Evolutionary conservation across 2,113 vertebrate species (phyloP).

Genomic region (Ophthalmolycus amberensis): DNA sequence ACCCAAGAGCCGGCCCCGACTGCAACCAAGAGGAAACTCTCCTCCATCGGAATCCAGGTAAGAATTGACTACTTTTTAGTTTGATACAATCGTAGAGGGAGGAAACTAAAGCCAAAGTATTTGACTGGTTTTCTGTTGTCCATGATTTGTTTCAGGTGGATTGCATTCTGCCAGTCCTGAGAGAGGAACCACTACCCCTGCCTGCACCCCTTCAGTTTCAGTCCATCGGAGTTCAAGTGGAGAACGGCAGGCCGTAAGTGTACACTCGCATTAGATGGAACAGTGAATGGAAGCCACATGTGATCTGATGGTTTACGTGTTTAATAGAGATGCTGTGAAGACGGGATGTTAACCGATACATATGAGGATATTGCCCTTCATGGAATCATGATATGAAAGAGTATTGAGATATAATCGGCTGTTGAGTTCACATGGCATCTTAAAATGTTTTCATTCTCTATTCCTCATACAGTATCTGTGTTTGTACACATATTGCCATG

Average conservation of each 20-base stretch:
- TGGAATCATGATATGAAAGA: background rate
- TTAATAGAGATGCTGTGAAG: background rate
- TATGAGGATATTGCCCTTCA: background rate
- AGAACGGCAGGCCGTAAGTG: conserved; percentile 99
- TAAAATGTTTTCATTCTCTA: background rate
- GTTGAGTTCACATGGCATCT: background rate
- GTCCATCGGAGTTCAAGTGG: conserved; percentile 99
- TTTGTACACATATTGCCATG: background rate
- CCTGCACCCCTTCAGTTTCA: conserved; percentile 90
- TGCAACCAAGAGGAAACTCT: conserved; percentile 93
- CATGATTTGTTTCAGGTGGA: conserved; percentile 90
- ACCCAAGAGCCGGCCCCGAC: conserved; percentile 85
- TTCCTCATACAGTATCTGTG: background rate
- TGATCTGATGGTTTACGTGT: background rate
- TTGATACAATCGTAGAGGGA: background rate
- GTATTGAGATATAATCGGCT: background rate
- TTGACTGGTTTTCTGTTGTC: background rate
- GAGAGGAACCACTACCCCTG: conserved; percentile 89
- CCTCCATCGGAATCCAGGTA: conserved; percentile 98
- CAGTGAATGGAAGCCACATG: background rate
- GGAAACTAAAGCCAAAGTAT: background rate
- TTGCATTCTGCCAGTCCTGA: conserved; percentile 91
- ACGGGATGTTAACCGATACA: background rate
- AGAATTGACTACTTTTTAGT: conserved; percentile 23
- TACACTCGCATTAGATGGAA: background rate